A percentile compares a stretch with the other conserved stretches of the same genome.
phyloP scores from a whole-genome alignment of 2,113 vertebrate genomes.

The Caranx ignobilis region DNA sequence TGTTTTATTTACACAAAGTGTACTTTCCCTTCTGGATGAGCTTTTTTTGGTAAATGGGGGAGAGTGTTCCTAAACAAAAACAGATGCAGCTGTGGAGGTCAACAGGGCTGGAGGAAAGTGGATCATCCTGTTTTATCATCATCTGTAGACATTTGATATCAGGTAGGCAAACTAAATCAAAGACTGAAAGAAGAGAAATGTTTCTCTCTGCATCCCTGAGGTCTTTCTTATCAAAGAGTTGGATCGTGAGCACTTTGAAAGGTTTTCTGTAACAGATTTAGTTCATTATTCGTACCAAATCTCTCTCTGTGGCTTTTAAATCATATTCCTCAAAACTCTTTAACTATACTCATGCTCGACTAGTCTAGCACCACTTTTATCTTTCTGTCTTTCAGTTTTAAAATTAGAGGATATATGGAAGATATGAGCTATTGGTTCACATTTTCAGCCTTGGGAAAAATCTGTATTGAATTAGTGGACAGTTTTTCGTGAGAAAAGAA shows the following conservation, averaged over 20 bases:
- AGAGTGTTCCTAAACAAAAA: constrained; percentile 6
- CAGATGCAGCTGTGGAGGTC: neutral
- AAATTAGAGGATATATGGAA: neutral
- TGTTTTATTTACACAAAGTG: constrained; percentile 26
- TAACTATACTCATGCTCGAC: neutral
- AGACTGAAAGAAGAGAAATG: neutral
- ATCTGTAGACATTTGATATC: neutral
- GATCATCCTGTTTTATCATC: neutral
- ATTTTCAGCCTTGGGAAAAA: neutral
- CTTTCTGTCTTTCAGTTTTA: neutral
- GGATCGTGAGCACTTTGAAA: neutral
- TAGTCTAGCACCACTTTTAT: neutral
- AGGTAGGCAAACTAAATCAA: neutral
- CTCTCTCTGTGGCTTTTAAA: neutral
- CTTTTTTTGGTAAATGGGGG: neutral
- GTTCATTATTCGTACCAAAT: neutral
- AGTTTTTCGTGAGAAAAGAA: neutral
- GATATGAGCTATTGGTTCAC: neutral
- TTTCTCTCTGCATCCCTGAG: neutral
- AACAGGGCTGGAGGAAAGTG: neutral
- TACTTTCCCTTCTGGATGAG: neutral
- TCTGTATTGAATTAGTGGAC: neutral
- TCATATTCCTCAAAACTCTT: neutral
- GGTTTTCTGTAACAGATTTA: neutral
- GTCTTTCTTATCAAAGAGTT: neutral